Base-by-base conservation (phyloP, 2,888 invertebrate species). In the Athetis lepigone region DNA sequence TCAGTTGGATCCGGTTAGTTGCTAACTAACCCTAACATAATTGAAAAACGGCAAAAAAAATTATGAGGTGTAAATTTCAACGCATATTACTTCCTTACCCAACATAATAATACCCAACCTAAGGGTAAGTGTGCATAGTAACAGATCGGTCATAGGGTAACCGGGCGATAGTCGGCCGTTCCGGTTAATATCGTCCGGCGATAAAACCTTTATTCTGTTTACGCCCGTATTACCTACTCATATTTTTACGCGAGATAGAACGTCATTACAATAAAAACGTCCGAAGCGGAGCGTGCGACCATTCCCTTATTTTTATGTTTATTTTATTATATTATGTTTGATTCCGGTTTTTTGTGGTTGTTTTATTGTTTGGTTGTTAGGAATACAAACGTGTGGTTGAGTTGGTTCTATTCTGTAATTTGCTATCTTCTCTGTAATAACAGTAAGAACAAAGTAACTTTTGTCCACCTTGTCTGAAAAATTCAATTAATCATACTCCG, bases 191-290 rank as follows among this genome's bases (percentile, higher is more conserved):
- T 73, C 52, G 39, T 60, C 55, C 58, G 63, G 58, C 63, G 45
- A 69, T 79, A 77, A 79, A 72, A 69, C 67, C 74, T 63, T 60
- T 70, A 70, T 54, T 57, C 50, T 80, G 78, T 77, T 77, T 77
- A 80, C 70, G 67, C 58, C 43, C 45, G 47, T 66, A 77, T 77
- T 61, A 62, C 70, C 55, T 63, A 63, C 66, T 77, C 66, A 77
- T 80, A 80, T 66, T 77, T 77, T 77, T 73, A 77, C 75, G 65
- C 69, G 65, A 64, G 62, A 77, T 70, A 80, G 58, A 77, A 63
- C 54, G 46, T 60, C 65, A 65, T 70, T 64, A 73, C 63, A 70
- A 80, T 77, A 64, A 67, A 80, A 77, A 46, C 40, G 58, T 56
- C 56, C 18, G 51, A 54, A 72, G 43, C 7, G 51, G 68, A 21